Base-by-base conservation (phyloP, 2,888 invertebrate species). In the Eupsilia transversa region DNA sequence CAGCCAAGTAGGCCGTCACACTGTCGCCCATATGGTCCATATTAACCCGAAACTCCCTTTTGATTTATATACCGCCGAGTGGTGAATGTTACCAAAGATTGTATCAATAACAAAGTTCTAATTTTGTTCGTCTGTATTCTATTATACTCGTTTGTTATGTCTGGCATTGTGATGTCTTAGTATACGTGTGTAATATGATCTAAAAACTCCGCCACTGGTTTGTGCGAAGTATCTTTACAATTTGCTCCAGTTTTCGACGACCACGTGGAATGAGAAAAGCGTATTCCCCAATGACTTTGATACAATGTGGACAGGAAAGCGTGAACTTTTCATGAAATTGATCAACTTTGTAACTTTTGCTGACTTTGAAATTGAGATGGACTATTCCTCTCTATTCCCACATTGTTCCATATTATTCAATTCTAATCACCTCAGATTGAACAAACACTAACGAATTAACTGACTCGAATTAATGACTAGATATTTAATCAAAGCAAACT, bases 401-500 rank as follows among this genome's bases (percentile, higher is more conserved):
- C 60, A 77, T 57, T 70, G 54, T 41, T 70, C 27, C 49, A 60
- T 69, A 61, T 72, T 74, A 78, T 82, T 75, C 59, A 74, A 83
- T 77, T 84, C 35, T 72, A 83, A 85, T 82, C 72, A 82, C 33
- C 60, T 67, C 56, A 59, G 57, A 49, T 72, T 41, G 73, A 61
- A 71, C 60, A 85, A 82, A 84, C 64, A 74, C 64, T 71, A 74
- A 75, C 59, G 66, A 85, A 85, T 78, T 82, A 84, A 79, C 79
- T 75, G 73, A 64, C 78, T 79, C 70, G 66, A 78, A 73, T 77
- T 79, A 86, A 86, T 82, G 72, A 79, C 69, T 68, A 79, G 60
- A 79, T 82, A 82, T 84, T 86, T 78, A 72, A 79, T 86, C 70
- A 80, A 81, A 80, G 84, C 83, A 85, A 86, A 81, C 81, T 85